These are phyloP conservation scores for Abrostola tripartita DNA, from an alignment of 2,888 invertebrate species.

Conservation along the genomic window DNA sequence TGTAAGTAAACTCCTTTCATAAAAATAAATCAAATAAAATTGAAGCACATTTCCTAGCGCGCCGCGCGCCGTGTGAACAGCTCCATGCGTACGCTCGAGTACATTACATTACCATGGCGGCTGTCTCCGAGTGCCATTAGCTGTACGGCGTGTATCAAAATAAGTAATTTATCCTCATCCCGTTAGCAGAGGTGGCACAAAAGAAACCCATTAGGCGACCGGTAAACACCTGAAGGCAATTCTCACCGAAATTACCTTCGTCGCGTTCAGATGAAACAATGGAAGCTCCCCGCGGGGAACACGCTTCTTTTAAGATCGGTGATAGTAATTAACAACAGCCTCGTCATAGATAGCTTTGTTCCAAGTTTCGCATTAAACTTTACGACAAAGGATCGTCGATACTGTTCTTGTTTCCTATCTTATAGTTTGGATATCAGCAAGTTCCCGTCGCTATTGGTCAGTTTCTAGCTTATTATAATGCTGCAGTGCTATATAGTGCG, in stretches of 20 bases:
- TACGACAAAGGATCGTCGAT: background rate
- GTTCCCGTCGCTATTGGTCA: no score
- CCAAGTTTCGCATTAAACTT: background rate
- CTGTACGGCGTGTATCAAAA: conserved; percentile 33
- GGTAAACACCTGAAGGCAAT: conserved; percentile 57
- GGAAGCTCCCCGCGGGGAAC: conserved; percentile 5
- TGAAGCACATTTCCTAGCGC: background rate
- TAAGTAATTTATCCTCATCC: conserved; percentile 54
- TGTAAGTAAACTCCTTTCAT: no score
- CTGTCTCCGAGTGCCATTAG: conserved; percentile 31
- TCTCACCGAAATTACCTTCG: conserved; percentile 51
- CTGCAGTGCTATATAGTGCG: no score
- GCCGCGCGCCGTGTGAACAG: background rate
- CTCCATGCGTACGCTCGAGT: background rate
- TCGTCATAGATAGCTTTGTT: conserved; percentile 16
- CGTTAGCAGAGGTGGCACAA: conserved; percentile 42
- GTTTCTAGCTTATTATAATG: no score
- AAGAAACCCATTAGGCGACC: conserved; percentile 53
- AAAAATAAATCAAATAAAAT: background rate
- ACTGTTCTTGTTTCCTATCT: background rate
- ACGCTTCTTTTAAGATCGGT: conserved; percentile 33
- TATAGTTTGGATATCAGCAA: no score
- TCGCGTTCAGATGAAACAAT: conserved; percentile 49
- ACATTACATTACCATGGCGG: conserved; percentile 2
- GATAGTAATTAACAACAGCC: conserved; percentile 34